Base-by-base conservation (phyloP, 2,797 vertebrate genomes). In the Rhabdomys pumilio region DNA sequence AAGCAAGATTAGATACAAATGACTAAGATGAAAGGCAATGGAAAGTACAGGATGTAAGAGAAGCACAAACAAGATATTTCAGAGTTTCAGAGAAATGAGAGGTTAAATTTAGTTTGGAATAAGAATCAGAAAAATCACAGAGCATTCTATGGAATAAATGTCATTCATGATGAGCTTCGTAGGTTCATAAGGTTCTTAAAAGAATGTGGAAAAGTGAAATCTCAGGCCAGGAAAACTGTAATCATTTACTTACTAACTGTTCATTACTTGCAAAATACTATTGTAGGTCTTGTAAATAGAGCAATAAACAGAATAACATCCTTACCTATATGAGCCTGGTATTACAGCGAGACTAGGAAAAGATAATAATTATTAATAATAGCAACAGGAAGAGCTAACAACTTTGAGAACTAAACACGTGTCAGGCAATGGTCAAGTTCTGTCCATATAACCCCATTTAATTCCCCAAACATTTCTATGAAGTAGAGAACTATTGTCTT, bases 1-100 rank as follows among this genome's bases (percentile, higher is more conserved):
- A 90, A 95, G 93, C 12, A 87, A 96, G 72, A 96, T 90, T 86
- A 76, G 67, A 93, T 88, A 90, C 65, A 88, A 97, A 95, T 94
- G 63, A 94, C 50, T 96, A 94, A 91, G 63, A 95, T 86, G 84
- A 95, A 95, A 96, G 69, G 73, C 50, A 89, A 93, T 81, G 57
- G 93, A 96, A 93, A 82, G 3, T 77, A 95, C 92, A 63, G 90
- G 92, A 94, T 84, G 4, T 87, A 84, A 92, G 69, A 94, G 89
- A 96, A 92, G 31, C 26, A 85, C 73, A 93, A 90, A 91, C 26
- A 77, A 88, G 57, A 89, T 90, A 90, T 55, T 90, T 94, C 29
- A 38, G 38, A 53, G 96, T 20, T 90, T 96, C 72, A 96, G 91
- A 97, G 90, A 94, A 96, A 82, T 81, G 13, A 96, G 63, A 95